phyloP scores from a whole-genome alignment of 2,113 vertebrate species.

The Tychaedon coryphoeus region DNA sequence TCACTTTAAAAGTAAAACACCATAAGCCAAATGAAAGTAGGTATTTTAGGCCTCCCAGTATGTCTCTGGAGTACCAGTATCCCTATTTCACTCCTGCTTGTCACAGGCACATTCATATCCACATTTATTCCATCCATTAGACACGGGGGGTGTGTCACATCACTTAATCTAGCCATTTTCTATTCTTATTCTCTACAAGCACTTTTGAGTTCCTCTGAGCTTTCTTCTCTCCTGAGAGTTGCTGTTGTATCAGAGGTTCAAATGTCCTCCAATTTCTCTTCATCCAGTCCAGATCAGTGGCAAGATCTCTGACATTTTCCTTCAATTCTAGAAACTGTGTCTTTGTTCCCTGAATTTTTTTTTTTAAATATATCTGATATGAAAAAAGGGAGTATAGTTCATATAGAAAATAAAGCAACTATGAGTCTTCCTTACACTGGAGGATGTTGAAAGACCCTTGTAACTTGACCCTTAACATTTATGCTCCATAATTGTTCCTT shows the following conservation, averaged over 20 bases:
- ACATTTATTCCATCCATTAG: background rate
- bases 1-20: background rate
- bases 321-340: background rate
- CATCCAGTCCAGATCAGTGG: background rate
- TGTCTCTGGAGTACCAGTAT: background rate
- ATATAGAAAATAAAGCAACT: background rate
- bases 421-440: background rate
- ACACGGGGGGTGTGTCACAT: background rate
- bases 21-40: accelerated
- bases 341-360: background rate
- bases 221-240: background rate
- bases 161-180: background rate
- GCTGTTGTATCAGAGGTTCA: background rate
- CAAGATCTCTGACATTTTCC: background rate
- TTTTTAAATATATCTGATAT: background rate
- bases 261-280: background rate
- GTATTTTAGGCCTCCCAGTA: background rate
- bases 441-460: background rate
- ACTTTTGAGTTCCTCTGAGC: accelerated
- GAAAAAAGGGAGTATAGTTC: background rate
- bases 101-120: background rate
- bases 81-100: background rate
- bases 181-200: background rate
- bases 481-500: background rate
- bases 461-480: background rate